Conservation (phyloP, 1,140 invertebrate genomes). For the Eubasilissa regina region DNA sequence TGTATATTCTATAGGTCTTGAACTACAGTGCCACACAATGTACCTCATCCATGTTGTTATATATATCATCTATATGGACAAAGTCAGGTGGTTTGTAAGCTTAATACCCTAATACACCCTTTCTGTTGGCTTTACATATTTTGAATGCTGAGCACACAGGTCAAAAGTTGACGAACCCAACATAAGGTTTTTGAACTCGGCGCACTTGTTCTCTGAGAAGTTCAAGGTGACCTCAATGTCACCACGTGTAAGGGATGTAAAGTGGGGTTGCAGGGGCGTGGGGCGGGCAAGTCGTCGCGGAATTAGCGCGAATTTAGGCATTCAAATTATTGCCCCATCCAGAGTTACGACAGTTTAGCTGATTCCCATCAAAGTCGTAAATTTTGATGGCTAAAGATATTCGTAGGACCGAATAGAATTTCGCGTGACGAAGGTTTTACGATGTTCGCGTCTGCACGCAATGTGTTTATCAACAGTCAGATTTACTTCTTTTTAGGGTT, state of each 20-base stretch:
- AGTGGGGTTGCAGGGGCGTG: not conserved
- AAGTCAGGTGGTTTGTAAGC: too few species aligned
- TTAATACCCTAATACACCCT: too few species aligned
- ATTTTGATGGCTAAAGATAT: constrained; percentile 7
- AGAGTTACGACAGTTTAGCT: not conserved
- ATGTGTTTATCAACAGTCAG: too few species aligned
- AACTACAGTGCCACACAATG: too few species aligned
- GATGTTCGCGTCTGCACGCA: not conserved
- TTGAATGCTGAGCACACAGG: too few species aligned
- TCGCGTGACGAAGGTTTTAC: not conserved
- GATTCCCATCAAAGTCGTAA: constrained; percentile 3
- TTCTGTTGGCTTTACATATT: too few species aligned
- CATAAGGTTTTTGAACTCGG: constrained; percentile 11
- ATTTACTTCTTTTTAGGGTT: too few species aligned
- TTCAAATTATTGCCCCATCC: not conserved
- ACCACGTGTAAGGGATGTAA: not conserved
- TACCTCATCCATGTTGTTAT: too few species aligned
- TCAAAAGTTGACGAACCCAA: constrained; percentile 4
- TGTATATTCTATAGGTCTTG: too few species aligned
- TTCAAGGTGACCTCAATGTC: constrained; percentile 24
- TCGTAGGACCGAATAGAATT: not conserved
- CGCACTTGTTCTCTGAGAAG: not conserved
- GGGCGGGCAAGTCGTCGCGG: not conserved
- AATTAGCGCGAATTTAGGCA: not conserved
- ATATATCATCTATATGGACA: too few species aligned